These are phyloP conservation scores for Lissonota sp. DNA, from an alignment of 2,888 invertebrate species.

Conservation along the genomic window DNA sequence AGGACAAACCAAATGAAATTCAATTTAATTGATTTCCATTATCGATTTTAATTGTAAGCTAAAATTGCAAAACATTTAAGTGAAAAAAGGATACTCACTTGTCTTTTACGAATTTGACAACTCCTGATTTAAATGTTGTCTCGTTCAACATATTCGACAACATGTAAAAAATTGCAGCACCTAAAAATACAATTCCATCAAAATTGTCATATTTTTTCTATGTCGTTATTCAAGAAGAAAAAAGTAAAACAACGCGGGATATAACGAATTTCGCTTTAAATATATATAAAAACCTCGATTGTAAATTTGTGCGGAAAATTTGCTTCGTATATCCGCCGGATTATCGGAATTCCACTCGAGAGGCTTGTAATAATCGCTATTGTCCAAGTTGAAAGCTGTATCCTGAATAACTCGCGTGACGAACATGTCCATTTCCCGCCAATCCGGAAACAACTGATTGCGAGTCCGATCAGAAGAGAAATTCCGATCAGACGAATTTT, in stretches of 20 bases:
- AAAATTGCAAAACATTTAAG: no score
- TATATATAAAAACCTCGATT: conserved; percentile 47
- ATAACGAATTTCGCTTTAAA: no score
- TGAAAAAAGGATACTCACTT: conserved; percentile 71
- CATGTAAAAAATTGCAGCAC: conserved; percentile 85
- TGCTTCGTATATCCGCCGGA: conserved; percentile 57
- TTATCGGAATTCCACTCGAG: conserved; percentile 62
- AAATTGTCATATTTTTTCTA: neutral
- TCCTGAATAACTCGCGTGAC: conserved; percentile 67
- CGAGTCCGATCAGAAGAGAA: neutral
- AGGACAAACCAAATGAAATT: no score
- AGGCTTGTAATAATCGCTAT: conserved; percentile 49
- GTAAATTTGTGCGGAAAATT: conserved; percentile 62
- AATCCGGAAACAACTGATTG: conserved; percentile 61
- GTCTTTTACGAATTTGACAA: conserved; percentile 72
- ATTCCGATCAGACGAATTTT: neutral
- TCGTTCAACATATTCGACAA: conserved; percentile 85
- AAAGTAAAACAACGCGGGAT: no score
- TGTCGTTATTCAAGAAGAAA: neutral
- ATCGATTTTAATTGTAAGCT: no score
- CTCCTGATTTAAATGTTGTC: conserved; percentile 83
- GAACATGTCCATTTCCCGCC: conserved; percentile 69
- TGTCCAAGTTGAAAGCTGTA: conserved; percentile 63
- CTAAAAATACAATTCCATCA: conserved; percentile 24
- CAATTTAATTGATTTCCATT: no score